A percentile compares a stretch with the other conserved stretches of the same genome.
These are phyloP conservation scores for Hartigia nigra DNA, from an alignment of 2,888 invertebrate species.

Conservation along the genomic window DNA sequence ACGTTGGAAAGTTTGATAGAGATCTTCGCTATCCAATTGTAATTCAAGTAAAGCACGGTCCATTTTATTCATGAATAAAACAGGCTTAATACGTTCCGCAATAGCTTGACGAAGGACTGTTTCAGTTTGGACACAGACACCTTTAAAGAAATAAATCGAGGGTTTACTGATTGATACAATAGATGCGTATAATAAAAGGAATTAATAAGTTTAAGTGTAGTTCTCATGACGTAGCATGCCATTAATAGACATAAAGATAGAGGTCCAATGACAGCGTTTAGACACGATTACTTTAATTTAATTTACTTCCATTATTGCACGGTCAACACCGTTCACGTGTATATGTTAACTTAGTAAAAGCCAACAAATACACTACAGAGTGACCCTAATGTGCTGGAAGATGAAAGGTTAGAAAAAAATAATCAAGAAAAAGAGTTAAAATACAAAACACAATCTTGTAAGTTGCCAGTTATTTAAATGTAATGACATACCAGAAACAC, in stretches of 20 bases:
- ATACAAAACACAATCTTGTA: not conserved
- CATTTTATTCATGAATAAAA: conserved; percentile 99
- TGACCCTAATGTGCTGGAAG: conserved; percentile 61
- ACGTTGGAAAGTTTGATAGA: conserved; percentile 99
- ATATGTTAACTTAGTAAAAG: conserved; percentile 32
- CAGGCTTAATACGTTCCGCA: conserved; percentile 99
- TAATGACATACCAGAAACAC: conserved; percentile 88
- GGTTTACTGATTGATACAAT: not conserved
- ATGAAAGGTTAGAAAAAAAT: conserved; percentile 6
- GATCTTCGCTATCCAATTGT: conserved; percentile 95
- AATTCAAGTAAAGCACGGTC: conserved; percentile 98
- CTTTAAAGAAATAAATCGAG: conserved; percentile 67
- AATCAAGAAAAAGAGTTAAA: not conserved
- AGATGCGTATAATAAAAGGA: not conserved
- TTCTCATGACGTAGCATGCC: conserved; percentile 72
- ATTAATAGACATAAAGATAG: conserved; percentile 83
- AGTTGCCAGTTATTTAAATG: conserved; percentile 14
- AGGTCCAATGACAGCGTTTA: conserved; percentile 81
- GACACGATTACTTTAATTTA: conserved; percentile 64
- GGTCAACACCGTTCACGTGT: conserved; percentile 70
- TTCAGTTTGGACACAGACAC: conserved; percentile 99
- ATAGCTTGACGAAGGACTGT: conserved; percentile 99
- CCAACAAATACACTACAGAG: conserved; percentile 53
- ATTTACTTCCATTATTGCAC: conserved; percentile 77
- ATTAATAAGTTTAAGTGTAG: conserved; percentile 60